Evolutionary conservation across 2,797 vertebrate species (phyloP), one percentile per base, ranked within the genome.

Genomic region (Brachyalestes nurse): DNA sequence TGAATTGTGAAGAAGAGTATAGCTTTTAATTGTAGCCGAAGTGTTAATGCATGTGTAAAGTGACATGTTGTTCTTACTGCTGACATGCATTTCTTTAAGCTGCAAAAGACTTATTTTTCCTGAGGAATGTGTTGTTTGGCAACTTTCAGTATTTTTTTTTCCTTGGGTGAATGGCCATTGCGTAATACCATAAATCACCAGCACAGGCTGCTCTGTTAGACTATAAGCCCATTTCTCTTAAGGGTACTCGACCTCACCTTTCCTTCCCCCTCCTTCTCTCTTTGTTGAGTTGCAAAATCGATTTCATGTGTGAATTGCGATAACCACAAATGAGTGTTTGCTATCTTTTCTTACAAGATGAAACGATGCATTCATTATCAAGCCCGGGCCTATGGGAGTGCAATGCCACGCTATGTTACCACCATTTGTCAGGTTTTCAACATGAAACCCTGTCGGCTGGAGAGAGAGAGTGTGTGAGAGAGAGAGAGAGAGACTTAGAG

Each of bases 291-390:
- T 91, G 91, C 90, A 93, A 93, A 93, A 93, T 94, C 92, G 91
- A 94, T 95, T 94, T 94, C 90, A 94, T 92, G 93, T 92, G 92
- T 93, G 93, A 94, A 93, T 93, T 94, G 93, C 92, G 92, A 93
- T 90, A 88, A 84, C 93, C 93, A 89, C 92, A 93, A 94, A 93
- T 92, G 90, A 94, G 91, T 94, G 93, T 94, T 93, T 94, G 93
- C 92, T 91, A 91, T 90, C 88, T 89, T 88, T 91, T 88, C 90
- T 86, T 90, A 92, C 91, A 91, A 90, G 89, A 90, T 89, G 90
- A 90, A 91, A 91, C 85, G 90, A 93, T 93, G 93, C 92, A 94
- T 94, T 94, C 92, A 93, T 93, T 93, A 93, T 95, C 91, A 92
- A 73, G 88, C 90, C 90, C 25, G 83, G 91, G 90, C 92, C 90